Base-by-base conservation (phyloP, 2,113 vertebrate species). In the Falcunculus frontatus region DNA sequence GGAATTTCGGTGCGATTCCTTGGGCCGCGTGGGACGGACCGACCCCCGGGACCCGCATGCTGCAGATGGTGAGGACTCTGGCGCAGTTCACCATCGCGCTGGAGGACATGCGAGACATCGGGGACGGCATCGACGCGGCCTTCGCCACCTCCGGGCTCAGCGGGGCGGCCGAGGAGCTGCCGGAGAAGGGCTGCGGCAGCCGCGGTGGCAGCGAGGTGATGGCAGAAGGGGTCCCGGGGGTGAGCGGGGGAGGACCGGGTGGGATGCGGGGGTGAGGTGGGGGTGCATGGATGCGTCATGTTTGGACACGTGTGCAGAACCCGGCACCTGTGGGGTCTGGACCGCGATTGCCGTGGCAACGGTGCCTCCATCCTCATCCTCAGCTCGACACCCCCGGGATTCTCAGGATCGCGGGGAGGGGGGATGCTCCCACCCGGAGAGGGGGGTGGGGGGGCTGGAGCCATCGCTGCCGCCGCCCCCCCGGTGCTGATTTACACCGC, bases 1-100 rank as follows among this genome's bases (percentile, higher is more conserved):
- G 50, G 83, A 0, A 57, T 76, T 57, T 75, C 42, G 47, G 70
- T 33, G 60, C 72, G 10, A 81, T 81, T 74, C 81, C 82, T 88
- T 68, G 96, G 89, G 87, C 95, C 69, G 74, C 79, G 93, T 72
- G 57, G 53, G 91, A 81, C 92, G 69, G 86, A 80, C 77, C 56
- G 94, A 90, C 93, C 89, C 89, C 93, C 90, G 95, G 97, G 91
- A 91, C 75, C 98, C 98, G 98, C 96, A 99, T 99, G 99, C 99
- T 99, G 98, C 99, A 99, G 98, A 99, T 99, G 99, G 99, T 99
- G 96, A 99, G 98, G 98, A 99, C 99, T 97, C 98, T 99, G 92
- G 99, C 99, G 97, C 99, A 99, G 98, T 99, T 99, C 98, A 99
- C 99, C 98, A 99, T 99, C 94, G 99, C 99, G 96, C 98, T 99